A percentile compares a stretch with the other conserved stretches of the same genome.
phyloP scores from a whole-genome alignment of 2,113 vertebrate genomes.

The Lophochroa leadbeateri region DNA sequence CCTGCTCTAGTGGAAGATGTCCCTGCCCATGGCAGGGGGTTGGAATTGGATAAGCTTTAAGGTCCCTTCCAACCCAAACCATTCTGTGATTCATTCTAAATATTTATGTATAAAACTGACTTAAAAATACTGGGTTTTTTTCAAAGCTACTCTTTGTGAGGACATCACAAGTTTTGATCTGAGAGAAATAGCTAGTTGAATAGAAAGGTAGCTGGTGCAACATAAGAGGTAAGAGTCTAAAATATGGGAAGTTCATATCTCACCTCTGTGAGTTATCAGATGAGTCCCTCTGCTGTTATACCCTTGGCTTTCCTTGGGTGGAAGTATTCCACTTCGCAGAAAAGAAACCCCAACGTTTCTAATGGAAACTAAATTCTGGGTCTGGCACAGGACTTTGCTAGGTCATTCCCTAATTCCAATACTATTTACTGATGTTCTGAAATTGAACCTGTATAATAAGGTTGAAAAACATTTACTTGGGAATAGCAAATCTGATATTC shows the following conservation, averaged over 20 bases:
- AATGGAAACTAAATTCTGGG: neutral
- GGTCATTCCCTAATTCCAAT: neutral
- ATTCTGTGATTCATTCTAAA: neutral
- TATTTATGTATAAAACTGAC: neutral
- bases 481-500: neutral
- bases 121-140: neutral
- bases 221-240: neutral
- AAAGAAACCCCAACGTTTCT: neutral
- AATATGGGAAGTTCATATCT: neutral
- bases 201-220: neutral
- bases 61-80: neutral
- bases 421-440: neutral
- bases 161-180: neutral
- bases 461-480: neutral
- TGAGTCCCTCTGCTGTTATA: neutral
- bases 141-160: neutral
- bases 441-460: neutral
- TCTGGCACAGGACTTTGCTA: neutral
- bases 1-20: neutral
- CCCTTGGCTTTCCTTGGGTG: neutral
- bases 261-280: rapidly evolving
- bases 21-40: neutral
- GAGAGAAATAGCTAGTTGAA: neutral
- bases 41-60: neutral
- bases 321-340: neutral